phyloP scores from a whole-genome alignment of 2,113 vertebrate genomes.

The Riparia riparia region DNA sequence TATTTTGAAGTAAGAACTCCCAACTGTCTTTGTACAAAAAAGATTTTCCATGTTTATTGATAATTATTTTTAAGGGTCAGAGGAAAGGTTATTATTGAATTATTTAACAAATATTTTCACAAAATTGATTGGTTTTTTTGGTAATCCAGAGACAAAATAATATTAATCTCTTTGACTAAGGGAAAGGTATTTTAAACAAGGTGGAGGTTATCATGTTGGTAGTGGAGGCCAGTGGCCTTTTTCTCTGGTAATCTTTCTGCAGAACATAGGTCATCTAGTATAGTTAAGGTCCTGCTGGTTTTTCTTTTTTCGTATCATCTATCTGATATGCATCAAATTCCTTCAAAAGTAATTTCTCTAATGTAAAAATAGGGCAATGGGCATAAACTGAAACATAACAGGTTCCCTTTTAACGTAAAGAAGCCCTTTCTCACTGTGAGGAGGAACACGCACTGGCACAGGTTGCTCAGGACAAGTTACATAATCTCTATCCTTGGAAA shows the following conservation, averaged over 20 bases:
- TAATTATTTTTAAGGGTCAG: conserved; percentile 30
- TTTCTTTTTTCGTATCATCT: not conserved
- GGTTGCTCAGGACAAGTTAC: not conserved
- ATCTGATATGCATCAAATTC: not conserved
- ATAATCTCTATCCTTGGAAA: not conserved
- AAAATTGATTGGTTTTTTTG: not conserved
- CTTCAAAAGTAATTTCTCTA: not conserved
- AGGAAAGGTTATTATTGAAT: conserved; percentile 3
- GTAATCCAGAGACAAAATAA: not conserved
- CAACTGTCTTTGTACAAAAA: not conserved
- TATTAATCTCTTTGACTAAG: not conserved
- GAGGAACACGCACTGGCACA: not conserved
- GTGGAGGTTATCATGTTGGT: not conserved
- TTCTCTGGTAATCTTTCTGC: not conserved
- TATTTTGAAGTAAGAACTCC: not conserved
- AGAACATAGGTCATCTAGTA: not conserved
- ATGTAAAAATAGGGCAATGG: not conserved
- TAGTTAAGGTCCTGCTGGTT: not conserved
- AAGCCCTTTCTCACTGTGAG: not conserved
- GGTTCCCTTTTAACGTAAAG: not conserved
- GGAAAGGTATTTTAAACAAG: not conserved
- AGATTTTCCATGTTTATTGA: not conserved
- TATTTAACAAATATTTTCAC: not conserved
- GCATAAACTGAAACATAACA: not conserved
- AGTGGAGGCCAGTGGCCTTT: not conserved